Base-by-base conservation (phyloP, 1,140 invertebrate genomes). In the Babylonia areolata region DNA sequence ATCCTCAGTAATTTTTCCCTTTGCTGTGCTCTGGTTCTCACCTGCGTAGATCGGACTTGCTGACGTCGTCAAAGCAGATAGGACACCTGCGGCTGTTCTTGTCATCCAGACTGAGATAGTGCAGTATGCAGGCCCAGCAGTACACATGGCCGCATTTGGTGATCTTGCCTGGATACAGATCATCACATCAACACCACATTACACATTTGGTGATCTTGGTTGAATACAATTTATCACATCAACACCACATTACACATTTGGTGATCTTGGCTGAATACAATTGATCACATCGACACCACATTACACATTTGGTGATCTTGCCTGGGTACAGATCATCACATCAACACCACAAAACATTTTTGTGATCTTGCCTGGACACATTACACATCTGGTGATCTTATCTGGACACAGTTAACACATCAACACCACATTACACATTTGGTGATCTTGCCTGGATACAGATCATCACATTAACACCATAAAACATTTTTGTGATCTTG, bases 131-230 rank as follows among this genome's bases (percentile, higher is more conserved):
- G 0, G 97, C 95, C 97, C 97, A 99, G 94, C 98, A 99, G 93
- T 97, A 99, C 85, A 98, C 96, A 94, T 99, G 98, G 37, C 98
- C 98, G 95, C 98, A 99, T 51, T 96, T 96, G 0, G 98, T 98
- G 91, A 99, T 97, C 95, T 98, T 97, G 3, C 96, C 98, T 89
- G 97, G 97, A 83, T 96, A 83, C 17, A 39, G n/a, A n/a, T 35
- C 0, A 64, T 64, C 71, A 82, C 51, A 84, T 42, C n/a, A 12
- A 64, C 17, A 46, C 64, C 6, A n/a, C n/a, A n/a, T n/a, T n/a
- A n/a, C 98, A 95, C 98, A 99, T 51, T 96, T 96, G 0, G 98
- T 98, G 91, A 99, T 97, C 95, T 98, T 97, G 3, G 96, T 97
- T 89, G 97, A 97, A 83, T 96, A 83, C 17, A 39, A 40, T 15